These are phyloP conservation scores for Zingel zingel DNA, from an alignment of 2,113 vertebrate genomes.

Conservation along the genomic window DNA sequence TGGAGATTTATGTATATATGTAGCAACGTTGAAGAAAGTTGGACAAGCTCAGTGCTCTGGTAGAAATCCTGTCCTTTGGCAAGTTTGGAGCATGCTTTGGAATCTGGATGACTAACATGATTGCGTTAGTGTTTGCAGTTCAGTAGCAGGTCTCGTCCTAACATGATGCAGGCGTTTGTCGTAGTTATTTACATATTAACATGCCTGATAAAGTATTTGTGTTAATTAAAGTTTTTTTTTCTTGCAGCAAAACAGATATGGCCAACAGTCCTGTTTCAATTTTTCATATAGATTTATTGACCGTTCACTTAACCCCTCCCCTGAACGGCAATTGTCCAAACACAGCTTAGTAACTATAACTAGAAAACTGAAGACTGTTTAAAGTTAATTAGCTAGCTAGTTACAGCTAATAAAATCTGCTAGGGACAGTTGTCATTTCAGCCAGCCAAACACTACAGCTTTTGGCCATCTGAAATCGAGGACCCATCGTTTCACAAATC, in stretches of 20 bases:
- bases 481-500: neutral
- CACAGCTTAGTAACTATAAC: neutral
- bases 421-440: neutral
- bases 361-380: neutral
- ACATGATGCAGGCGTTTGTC: slow-evolving; percentile 10
- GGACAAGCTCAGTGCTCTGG: slow-evolving; percentile 58
- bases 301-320: neutral
- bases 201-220: neutral
- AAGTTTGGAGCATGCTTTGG: slow-evolving; percentile 36
- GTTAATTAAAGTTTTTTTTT: neutral
- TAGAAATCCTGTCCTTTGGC: slow-evolving; percentile 71
- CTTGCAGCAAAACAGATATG: neutral
- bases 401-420: too few relatives aligned
- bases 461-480: neutral
- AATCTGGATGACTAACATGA: slow-evolving; percentile 60
- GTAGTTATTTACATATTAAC: neutral
- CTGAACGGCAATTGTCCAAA: neutral
- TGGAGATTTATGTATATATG: slow-evolving; percentile 76
- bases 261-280: neutral
- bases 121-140: slow-evolving; percentile 25
- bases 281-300: neutral
- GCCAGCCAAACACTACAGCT: too few relatives aligned
- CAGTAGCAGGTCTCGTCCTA: neutral
- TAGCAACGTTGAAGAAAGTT: slow-evolving; percentile 61
- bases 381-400: neutral